Evolutionary conservation across 2,888 invertebrate species (phyloP).

Genomic region (Rotaria socialis): DNA sequence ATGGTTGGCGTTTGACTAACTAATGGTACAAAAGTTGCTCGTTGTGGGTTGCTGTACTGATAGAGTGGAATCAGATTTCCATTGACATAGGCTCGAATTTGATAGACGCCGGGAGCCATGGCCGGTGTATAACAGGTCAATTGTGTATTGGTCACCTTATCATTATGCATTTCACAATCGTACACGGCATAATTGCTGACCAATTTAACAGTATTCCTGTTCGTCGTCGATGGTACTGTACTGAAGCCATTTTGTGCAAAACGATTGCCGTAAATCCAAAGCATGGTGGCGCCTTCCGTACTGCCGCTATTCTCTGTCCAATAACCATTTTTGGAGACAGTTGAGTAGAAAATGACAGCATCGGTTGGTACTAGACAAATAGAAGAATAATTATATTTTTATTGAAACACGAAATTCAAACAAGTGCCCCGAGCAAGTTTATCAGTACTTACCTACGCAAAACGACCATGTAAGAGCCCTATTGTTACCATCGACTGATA

Average conservation of each 20-base stretch:
- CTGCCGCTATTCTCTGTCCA: constrained; percentile 2
- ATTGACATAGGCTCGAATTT: constrained; percentile 41
- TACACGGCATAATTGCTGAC: constrained; percentile 21
- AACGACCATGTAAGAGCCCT: neutral
- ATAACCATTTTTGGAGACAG: constrained; percentile 34
- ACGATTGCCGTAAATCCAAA: constrained; percentile 43
- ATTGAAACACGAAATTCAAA: neutral
- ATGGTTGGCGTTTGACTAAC: neutral
- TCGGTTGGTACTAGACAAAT: constrained; percentile 30
- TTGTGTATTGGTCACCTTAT: constrained; percentile 43
- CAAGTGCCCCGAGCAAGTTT: neutral
- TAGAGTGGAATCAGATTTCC: constrained; percentile 38
- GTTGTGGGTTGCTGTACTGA: constrained; percentile 34
- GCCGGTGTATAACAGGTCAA: constrained; percentile 42
- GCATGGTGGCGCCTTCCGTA: constrained; percentile 39
- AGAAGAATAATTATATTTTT: no score
- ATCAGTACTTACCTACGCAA: neutral
- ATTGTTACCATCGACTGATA: neutral
- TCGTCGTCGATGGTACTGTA: neutral
- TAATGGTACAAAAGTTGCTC: neutral
- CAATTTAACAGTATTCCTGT: constrained; percentile 38
- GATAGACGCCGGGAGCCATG: constrained; percentile 30
- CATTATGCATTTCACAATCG: constrained; percentile 42
- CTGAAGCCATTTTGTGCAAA: constrained; percentile 41
- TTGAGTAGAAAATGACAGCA: constrained; percentile 31